phyloP scores from a whole-genome alignment of 1,140 invertebrate genomes.

The Cyphomyrmex costatus region DNA sequence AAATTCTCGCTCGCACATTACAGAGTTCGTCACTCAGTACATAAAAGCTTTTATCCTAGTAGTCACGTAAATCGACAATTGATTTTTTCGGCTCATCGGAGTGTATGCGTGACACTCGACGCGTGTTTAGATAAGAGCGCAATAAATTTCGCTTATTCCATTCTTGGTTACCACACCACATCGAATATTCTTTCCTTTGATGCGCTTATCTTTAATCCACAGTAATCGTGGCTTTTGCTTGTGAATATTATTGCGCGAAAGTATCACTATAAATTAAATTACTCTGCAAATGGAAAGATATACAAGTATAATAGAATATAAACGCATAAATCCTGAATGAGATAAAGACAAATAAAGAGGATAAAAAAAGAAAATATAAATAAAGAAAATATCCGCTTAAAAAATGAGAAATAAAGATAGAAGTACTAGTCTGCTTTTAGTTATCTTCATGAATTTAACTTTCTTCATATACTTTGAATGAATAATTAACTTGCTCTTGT shows the following conservation, averaged over 20 bases:
- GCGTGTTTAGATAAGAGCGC: slow-evolving; percentile 43
- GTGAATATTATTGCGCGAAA: not conserved
- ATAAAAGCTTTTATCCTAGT: slow-evolving; percentile 25
- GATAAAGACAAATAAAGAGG: not conserved
- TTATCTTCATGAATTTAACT: slow-evolving; percentile 10
- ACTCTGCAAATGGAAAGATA: not conserved
- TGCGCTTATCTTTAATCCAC: slow-evolving; percentile 11
- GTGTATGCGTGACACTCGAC: slow-evolving; percentile 20
- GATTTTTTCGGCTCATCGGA: slow-evolving; percentile 33
- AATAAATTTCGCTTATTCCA: slow-evolving; percentile 37
- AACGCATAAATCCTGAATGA: not conserved
- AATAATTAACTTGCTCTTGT: not conserved
- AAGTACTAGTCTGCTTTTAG: not conserved
- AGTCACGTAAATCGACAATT: slow-evolving; percentile 11
- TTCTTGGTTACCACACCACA: slow-evolving; percentile 23
- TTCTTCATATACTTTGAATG: not conserved
- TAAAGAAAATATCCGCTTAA: not conserved
- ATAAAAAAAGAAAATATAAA: not conserved
- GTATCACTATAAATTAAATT: slow-evolving; percentile 12
- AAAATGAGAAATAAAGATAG: not conserved
- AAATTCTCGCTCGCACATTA: slow-evolving; percentile 18
- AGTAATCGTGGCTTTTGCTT: not conserved
- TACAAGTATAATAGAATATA: not conserved
- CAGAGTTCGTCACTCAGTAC: not conserved
- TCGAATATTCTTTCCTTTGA: not conserved